phyloP scores from a whole-genome alignment of 2,888 invertebrate species.

The Chrysina gloriosa region DNA sequence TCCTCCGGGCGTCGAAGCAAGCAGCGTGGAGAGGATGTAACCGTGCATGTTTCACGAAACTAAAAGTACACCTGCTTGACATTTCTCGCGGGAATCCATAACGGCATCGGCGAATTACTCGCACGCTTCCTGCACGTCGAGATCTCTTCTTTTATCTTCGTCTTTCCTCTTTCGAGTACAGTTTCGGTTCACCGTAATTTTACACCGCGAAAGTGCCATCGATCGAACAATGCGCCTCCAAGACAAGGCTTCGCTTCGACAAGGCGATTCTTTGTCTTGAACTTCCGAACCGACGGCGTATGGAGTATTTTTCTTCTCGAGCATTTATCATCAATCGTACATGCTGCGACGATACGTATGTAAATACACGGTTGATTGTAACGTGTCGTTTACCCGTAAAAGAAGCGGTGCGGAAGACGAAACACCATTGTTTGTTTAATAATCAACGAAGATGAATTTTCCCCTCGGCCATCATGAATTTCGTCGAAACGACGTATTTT shows the following conservation, averaged over 20 bases:
- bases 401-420: background rate
- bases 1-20: background rate
- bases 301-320: background rate
- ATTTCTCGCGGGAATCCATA: constrained; percentile 10
- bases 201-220: constrained; percentile 3
- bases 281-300: background rate
- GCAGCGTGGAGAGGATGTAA: background rate
- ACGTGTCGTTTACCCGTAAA: background rate
- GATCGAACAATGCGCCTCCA: constrained; percentile 13
- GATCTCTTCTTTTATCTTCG: background rate
- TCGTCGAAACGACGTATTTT: constrained; percentile 6
- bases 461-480: constrained; percentile 26
- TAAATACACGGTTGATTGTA: no score
- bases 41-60: background rate
- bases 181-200: constrained; percentile 1
- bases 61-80: constrained; percentile 17
- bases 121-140: constrained; percentile 17
- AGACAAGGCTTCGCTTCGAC: background rate
- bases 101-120: constrained; percentile 1
- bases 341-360: no score
- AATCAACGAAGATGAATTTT: background rate
- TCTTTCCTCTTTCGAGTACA: constrained; percentile 2
- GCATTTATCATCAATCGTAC: background rate
- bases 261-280: background rate
- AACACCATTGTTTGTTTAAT: constrained; percentile 19